Conservation (phyloP, 35 echinoderm and acorn worm genomes). For the Apostichopus japonicus region DNA sequence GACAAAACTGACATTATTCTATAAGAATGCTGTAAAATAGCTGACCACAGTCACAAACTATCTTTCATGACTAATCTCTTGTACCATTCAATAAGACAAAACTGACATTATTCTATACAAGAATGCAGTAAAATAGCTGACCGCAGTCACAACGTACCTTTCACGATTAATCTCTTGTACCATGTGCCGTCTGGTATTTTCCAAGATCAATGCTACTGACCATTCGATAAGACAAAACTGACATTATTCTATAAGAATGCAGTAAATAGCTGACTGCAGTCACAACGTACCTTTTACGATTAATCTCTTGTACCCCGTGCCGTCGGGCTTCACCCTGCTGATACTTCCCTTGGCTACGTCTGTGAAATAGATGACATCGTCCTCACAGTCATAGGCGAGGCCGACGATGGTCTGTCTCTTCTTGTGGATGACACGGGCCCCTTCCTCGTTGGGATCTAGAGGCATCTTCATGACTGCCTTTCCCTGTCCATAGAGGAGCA, state of each 20-base stretch:
- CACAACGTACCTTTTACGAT: slow-evolving; percentile 59
- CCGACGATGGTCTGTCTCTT: slow-evolving; percentile 88
- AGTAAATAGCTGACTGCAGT: background rate
- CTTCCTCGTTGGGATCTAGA: slow-evolving; percentile 45
- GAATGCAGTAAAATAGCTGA: too few species aligned
- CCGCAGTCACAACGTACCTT: too few species aligned
- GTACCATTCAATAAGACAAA: background rate
- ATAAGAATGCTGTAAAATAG: too few species aligned
- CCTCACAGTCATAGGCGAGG: slow-evolving; percentile 81
- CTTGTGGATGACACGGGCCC: slow-evolving; percentile 72
- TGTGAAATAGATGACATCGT: slow-evolving; percentile 83
- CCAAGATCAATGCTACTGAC: background rate
- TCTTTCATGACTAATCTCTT: too few species aligned
- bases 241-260: background rate
- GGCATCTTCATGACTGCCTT: slow-evolving; percentile 82
- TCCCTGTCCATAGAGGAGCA: slow-evolving; percentile 76
- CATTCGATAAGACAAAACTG: background rate
- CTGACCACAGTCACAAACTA: too few species aligned
- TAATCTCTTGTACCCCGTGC: slow-evolving; percentile 58
- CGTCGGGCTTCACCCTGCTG: slow-evolving; percentile 69
- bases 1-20: too few species aligned
- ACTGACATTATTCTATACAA: too few species aligned
- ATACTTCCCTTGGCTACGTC: slow-evolving; percentile 73
- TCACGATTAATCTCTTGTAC: too few species aligned
- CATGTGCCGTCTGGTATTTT: background rate